Evolutionary conservation across 1,140 invertebrate species (phyloP).

Genomic region (Drosophila truncata): DNA sequence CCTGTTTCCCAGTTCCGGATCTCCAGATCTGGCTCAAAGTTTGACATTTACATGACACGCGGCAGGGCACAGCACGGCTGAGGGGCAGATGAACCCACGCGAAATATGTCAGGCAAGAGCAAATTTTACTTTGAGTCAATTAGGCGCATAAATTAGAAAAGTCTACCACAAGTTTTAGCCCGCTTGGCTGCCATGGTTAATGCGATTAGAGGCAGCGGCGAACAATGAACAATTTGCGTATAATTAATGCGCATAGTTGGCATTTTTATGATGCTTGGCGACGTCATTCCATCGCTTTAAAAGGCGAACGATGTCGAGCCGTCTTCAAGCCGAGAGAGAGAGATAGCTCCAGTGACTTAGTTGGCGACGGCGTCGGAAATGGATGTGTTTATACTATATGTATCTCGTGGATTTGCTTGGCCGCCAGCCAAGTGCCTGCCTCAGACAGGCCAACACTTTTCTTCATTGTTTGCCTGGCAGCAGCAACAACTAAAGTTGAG

Average conservation of each 20-base stretch:
- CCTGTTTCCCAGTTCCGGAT: slow-evolving; percentile 3
- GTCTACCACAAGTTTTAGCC: slow-evolving; percentile 42
- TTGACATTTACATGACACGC: slow-evolving; percentile 50
- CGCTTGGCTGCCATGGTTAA: slow-evolving; percentile 42
- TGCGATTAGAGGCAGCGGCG: slow-evolving; percentile 42
- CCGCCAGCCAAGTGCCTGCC: slow-evolving; percentile 66
- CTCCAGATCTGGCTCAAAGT: slow-evolving; percentile 40
- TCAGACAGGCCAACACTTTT: slow-evolving; percentile 75
- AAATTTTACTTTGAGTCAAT: slow-evolving; percentile 62
- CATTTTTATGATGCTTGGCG: slow-evolving; percentile 41
- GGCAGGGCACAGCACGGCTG: slow-evolving; percentile 8
- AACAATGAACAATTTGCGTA: slow-evolving; percentile 58
- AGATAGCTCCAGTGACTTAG: slow-evolving; percentile 32
- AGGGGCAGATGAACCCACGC: slow-evolving; percentile 28
- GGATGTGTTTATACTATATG: slow-evolving; percentile 51
- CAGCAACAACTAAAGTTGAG: slow-evolving; percentile 20
- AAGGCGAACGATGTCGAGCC: slow-evolving; percentile 7
- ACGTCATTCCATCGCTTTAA: slow-evolving; percentile 46
- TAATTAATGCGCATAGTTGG: slow-evolving; percentile 66
- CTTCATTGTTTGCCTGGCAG: slow-evolving; percentile 64
- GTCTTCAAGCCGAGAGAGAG: not conserved
- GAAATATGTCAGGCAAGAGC: slow-evolving; percentile 39
- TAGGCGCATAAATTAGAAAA: slow-evolving; percentile 73
- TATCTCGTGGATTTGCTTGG: slow-evolving; percentile 50
- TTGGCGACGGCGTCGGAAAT: slow-evolving; percentile 42